phyloP scores from a whole-genome alignment of 1,140 invertebrate species.

The Zaprionus ornatus region DNA sequence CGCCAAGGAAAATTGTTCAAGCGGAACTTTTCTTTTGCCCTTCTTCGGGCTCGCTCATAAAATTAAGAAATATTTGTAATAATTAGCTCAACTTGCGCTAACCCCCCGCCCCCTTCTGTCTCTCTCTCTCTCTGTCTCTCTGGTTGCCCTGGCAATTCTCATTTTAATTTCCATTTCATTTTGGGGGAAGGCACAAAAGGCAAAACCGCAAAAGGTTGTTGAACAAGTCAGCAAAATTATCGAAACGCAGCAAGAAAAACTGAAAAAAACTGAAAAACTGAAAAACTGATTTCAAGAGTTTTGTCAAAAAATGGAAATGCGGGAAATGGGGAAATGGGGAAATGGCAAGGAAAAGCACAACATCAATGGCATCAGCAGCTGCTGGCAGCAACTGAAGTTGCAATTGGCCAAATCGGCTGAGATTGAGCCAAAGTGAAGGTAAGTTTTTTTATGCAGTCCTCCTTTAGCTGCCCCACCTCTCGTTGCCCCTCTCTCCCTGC shows the following conservation, averaged over 20 bases:
- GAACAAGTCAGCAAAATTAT: constrained; percentile 15
- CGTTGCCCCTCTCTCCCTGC: not conserved
- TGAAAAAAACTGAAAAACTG: not conserved
- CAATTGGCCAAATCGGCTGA: constrained; percentile 38
- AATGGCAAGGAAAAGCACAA: constrained; percentile 2
- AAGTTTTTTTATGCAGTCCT: constrained; percentile 20
- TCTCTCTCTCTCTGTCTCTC: not conserved
- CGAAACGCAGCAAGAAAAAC: not conserved
- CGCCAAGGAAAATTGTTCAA: constrained; percentile 68
- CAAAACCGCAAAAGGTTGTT: constrained; percentile 8
- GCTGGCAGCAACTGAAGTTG: constrained; percentile 13
- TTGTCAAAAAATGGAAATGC: constrained; percentile 1
- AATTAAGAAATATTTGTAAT: constrained; percentile 78
- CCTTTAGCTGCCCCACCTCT: not conserved
- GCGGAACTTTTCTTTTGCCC: constrained; percentile 57
- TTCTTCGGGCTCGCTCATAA: constrained; percentile 47
- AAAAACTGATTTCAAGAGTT: constrained; percentile 1
- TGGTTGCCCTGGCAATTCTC: constrained; percentile 34
- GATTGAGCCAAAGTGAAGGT: constrained; percentile 36
- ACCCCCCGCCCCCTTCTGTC: not conserved
- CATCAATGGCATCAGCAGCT: constrained; percentile 15
- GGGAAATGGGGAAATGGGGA: not conserved
- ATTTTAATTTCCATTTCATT: constrained; percentile 34
- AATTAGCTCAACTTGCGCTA: constrained; percentile 48
- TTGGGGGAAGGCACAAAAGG: not conserved